These are phyloP conservation scores for Idaea aversata DNA, from an alignment of 2,888 invertebrate genomes.

Conservation along the genomic window DNA sequence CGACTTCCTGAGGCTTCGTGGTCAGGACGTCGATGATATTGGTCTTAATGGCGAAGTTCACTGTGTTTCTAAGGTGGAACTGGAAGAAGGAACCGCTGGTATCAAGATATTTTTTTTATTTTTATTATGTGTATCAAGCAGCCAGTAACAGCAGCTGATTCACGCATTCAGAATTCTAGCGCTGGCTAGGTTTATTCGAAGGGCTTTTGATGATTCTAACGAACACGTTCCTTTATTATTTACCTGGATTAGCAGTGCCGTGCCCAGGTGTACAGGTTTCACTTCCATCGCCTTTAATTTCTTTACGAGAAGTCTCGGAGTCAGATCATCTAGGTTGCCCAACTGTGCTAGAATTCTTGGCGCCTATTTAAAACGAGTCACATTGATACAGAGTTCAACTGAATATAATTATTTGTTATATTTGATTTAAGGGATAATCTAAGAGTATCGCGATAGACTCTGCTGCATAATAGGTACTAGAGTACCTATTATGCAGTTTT, in stretches of 20 bases:
- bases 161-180: too few relatives aligned
- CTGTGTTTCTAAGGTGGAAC: conserved; percentile 64
- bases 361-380: conserved; percentile 37
- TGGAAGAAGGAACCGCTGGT: conserved; percentile 26
- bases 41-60: conserved; percentile 58
- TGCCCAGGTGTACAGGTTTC: conserved; percentile 61
- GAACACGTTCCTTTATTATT: not conserved
- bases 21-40: conserved; percentile 49
- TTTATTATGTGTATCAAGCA: too few relatives aligned
- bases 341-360: conserved; percentile 57
- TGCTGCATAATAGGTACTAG: too few relatives aligned
- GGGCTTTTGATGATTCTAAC: too few relatives aligned
- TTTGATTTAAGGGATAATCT: not conserved
- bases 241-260: conserved; percentile 60
- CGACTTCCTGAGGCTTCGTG: conserved; percentile 61
- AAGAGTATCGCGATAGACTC: too few relatives aligned
- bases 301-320: conserved; percentile 50
- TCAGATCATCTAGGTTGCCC: conserved; percentile 60
- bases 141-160: not conserved
- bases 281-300: conserved; percentile 54
- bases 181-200: not conserved
- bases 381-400: not conserved
- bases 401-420: not conserved
- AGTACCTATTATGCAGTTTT: too few relatives aligned
- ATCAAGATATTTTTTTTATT: not conserved